Evolutionary conservation across 64 coral and sea anemone species (phyloP), one percentile per base, ranked within the genome.

Genomic region (Platygyra sinensis): DNA sequence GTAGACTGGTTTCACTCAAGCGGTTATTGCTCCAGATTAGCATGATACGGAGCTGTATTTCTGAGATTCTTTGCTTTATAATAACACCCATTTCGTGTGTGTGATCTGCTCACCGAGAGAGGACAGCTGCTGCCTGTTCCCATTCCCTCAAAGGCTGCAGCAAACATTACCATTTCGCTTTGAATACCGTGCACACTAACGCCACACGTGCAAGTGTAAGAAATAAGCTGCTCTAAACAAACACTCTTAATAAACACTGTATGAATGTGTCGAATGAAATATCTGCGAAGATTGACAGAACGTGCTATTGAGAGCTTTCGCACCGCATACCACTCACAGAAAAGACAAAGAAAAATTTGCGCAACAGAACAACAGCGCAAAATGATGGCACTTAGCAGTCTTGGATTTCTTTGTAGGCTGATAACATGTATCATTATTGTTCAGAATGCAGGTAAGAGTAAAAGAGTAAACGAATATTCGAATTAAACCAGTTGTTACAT

Each of bases 371-470:
- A 69, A 69, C 65, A 1, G 22, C 65, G 25, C 7, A n/a, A 11
- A 67, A 69, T 69, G 65, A n/a, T 69, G 7, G 11, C 65, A 5
- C 29, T 27, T 24, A 29, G 65, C 25, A 5, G 24, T 69, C 25
- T 69, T 69, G 65, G 65, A n/a, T 69, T 69, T 69, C 65, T 69
- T 69, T 69, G 65, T 69, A 25, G 24, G 9, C 65, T 69, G 65
- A 27, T 69, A 22, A 10, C n/a, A 28, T 69, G 10, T 25, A 27
- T 27, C 9, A 11, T 27, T n/a, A 27, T 28, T 24, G 10, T 69
- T 28, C 22, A 24, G 24, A 69, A 69, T 69, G 65, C 10, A 69
- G 65, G 65, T 69, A 11, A 5, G 65, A 27, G 10, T 69, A 5
- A 69, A n/a, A 25, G 65, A 27, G 10, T 69, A 46, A 46, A 46